Base-by-base conservation (phyloP, 2,888 invertebrate species). In the Drosophila aldrichi region DNA sequence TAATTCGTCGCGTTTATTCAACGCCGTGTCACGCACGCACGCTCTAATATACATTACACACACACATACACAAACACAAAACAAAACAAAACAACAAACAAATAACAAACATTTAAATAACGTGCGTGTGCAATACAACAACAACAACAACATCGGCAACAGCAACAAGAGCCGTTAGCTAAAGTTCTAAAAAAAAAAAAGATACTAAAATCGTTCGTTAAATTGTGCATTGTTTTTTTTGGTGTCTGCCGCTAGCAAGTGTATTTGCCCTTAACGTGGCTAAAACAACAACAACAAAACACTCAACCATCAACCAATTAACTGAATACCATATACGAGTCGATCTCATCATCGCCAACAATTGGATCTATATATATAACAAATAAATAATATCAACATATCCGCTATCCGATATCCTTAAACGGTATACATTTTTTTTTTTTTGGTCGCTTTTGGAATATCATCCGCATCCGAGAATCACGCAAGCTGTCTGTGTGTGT, bases 1-100 rank as follows among this genome's bases (percentile, higher is more conserved):
- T 62, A 77, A 55, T 70, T 79, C 86, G 82, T 55, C 86, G 86
- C 82, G 88, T 72, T 65, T 64, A 32, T 68, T 68, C 58, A 79
- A 62, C 77, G 88, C 66, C 78, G 85, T 77, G 67, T 69, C 70
- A 81, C 67, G 71, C 52, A 70, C 48, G 36, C 55, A 52, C n/a
- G n/a, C 22, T 22, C 16, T 9, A 34, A 52, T 16, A 9, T 2
- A 25, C 25, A 25, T 7, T 4, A 25, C 25, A 52, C 18, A 46
- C 43, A 36, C 34, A 65, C 54, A 48, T 16, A 38, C 49, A 22
- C 54, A 48, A 10, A 38, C 49, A 22, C 40, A 51, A 22, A 22
- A 22, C 40, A 22, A 18, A 55, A n/a, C 34, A 43, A 20, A 22
- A 38, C n/a, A n/a, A 41, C 57, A 51, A 51, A 58, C 36, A 34